Percentiles rank a stretch among this genome's conserved stretches.
Conservation (phyloP, 2,113 vertebrate species). For the Pelecanoides urinatrix region DNA sequence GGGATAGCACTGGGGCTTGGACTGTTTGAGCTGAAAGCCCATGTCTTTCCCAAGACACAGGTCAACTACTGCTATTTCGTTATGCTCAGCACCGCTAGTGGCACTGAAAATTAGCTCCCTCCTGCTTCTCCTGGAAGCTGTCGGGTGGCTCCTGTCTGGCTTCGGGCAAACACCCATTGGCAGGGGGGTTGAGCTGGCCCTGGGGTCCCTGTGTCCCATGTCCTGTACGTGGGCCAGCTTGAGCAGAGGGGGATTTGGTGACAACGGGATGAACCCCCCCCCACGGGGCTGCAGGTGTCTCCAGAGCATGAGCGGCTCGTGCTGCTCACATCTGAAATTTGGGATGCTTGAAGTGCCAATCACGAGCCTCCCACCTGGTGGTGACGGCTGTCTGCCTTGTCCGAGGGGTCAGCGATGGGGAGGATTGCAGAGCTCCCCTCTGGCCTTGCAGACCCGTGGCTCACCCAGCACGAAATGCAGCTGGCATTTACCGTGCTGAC, state of each 20-base stretch:
- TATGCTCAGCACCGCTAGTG: neutral
- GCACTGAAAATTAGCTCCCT: neutral
- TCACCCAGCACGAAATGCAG: neutral
- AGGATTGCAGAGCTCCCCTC: neutral
- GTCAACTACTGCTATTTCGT: fast-evolving
- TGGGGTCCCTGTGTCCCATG: neutral
- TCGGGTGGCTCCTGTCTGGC: neutral
- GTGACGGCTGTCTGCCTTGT: too few species aligned
- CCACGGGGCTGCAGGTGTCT: neutral
- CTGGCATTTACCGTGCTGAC: fast-evolving
- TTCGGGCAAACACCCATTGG: neutral
- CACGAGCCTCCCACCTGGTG: neutral
- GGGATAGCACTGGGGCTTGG: neutral
- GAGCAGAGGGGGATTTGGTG: neutral
- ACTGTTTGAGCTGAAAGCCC: neutral
- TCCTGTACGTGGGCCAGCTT: neutral
- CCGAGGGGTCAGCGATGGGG: fast-evolving
- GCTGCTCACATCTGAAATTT: neutral
- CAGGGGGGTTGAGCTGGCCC: neutral
- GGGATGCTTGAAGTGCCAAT: neutral
- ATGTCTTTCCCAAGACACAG: neutral
- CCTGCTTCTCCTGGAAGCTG: neutral
- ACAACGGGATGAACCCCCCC: neutral
- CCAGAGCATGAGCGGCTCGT: fast-evolving
- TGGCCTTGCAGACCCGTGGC: fast-evolving